Percentiles rank a stretch among this genome's conserved stretches.
These are phyloP conservation scores for Lasioglossum baleicum DNA, from an alignment of 1,140 invertebrate species.

Conservation along the genomic window DNA sequence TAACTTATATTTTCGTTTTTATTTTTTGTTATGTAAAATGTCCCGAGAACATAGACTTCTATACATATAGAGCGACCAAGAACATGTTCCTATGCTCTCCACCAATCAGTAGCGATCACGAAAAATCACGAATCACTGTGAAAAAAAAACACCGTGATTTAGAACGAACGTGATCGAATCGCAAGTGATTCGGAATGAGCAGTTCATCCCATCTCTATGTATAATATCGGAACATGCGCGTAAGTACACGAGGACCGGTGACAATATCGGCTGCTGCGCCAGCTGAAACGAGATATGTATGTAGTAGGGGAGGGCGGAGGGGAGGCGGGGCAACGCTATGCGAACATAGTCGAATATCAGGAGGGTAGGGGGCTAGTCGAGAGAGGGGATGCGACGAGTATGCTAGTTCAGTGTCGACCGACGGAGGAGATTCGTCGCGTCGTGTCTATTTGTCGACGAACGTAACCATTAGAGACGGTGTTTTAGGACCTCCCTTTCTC, in stretches of 20 bases:
- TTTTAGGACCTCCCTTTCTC: not conserved
- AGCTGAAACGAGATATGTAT: slow-evolving; percentile 33
- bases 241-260: not conserved
- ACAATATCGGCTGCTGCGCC: slow-evolving; percentile 45
- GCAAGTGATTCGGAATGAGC: too few relatives aligned
- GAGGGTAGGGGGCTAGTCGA: not conserved
- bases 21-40: too few relatives aligned
- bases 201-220: too few relatives aligned
- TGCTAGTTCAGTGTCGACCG: slow-evolving; percentile 26
- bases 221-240: not conserved
- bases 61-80: too few relatives aligned
- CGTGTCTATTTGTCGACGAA: not conserved
- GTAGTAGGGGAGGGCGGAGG: not conserved
- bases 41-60: too few relatives aligned
- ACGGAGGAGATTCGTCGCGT: slow-evolving; percentile 5
- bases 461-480: not conserved
- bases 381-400: slow-evolving; percentile 13
- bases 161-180: too few relatives aligned
- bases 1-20: too few relatives aligned
- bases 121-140: too few relatives aligned
- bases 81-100: too few relatives aligned
- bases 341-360: slow-evolving; percentile 28
- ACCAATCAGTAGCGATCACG: too few relatives aligned
- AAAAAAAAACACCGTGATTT: too few relatives aligned
- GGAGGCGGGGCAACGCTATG: slow-evolving; percentile 12